Conservation (phyloP, 1,140 invertebrate genomes). For the Lordiphosa stackelbergi region DNA sequence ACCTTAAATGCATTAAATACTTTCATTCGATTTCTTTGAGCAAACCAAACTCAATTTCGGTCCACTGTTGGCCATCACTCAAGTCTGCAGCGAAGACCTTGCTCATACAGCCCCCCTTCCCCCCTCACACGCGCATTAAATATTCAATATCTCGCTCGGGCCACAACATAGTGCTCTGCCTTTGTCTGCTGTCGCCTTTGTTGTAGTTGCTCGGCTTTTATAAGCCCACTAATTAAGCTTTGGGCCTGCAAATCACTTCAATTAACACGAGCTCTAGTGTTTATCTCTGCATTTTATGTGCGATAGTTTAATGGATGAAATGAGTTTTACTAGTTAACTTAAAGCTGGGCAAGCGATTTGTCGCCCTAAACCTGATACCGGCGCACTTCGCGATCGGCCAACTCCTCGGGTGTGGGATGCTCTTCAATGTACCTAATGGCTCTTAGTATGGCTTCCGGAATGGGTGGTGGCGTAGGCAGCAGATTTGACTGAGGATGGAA, state of each 20-base stretch:
- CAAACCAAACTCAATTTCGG: conserved; percentile 4
- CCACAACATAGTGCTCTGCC: conserved; percentile 13
- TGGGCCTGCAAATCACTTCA: conserved; percentile 41
- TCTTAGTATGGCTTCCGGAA: conserved; percentile 75
- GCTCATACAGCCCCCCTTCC: neutral
- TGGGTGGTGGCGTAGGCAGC: conserved; percentile 81
- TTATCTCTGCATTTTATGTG: conserved; percentile 13
- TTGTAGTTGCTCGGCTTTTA: conserved; percentile 20
- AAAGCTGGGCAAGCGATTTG: conserved; percentile 12
- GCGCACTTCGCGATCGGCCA: conserved; percentile 56
- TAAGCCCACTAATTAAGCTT: conserved; percentile 49
- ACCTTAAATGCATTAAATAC: too few relatives aligned
- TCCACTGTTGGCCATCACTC: conserved; percentile 12
- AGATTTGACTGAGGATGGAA: conserved; percentile 78
- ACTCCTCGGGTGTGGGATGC: conserved; percentile 62
- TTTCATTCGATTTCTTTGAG: neutral
- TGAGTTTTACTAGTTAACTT: conserved; percentile 17
- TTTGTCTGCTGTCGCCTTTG: conserved; percentile 23
- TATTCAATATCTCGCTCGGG: conserved; percentile 17
- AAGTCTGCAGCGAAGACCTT: neutral
- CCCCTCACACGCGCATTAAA: conserved; percentile 19
- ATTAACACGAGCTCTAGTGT: conserved; percentile 33
- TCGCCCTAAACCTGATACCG: conserved; percentile 44
- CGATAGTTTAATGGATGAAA: conserved; percentile 32
- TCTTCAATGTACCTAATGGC: conserved; percentile 36